phyloP scores from a whole-genome alignment of 2,797 vertebrate genomes.

The Siniperca scherzeri region DNA sequence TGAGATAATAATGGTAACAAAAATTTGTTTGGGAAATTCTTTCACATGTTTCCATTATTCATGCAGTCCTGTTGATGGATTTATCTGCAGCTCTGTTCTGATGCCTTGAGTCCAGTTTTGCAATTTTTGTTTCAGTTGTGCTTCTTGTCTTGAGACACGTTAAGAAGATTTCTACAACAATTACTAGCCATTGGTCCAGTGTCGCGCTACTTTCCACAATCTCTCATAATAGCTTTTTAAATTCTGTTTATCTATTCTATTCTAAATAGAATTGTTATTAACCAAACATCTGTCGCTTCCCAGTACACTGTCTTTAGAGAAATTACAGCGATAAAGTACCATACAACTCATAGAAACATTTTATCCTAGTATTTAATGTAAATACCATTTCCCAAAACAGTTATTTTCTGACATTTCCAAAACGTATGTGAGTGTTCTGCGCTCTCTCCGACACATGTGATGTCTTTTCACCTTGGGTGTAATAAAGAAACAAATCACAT shows the following conservation, averaged over 20 bases:
- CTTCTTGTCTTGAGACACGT: not conserved
- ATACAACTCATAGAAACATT: not conserved
- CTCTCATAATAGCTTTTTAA: too few species aligned
- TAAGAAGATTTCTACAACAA: not conserved
- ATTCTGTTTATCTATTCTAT: not conserved
- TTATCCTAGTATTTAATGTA: not conserved
- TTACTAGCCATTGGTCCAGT: not conserved
- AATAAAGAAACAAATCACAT: not conserved
- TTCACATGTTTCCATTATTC: not conserved
- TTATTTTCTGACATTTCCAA: not conserved
- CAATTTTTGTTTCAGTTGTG: not conserved
- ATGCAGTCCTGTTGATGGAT: not conserved
- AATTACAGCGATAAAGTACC: not conserved
- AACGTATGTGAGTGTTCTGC: not conserved
- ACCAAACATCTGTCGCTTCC: not conserved
- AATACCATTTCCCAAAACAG: too few species aligned
- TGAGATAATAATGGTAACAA: not conserved
- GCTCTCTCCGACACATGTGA: not conserved
- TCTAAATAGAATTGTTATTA: not conserved
- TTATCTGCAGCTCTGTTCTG: not conserved
- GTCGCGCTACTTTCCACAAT: not conserved
- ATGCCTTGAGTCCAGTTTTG: not conserved
- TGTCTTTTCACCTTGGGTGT: not conserved
- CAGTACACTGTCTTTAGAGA: not conserved
- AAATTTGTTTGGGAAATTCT: too few species aligned